Conservation (phyloP, 2,888 invertebrate genomes). For the Mythimna albipuncta region DNA sequence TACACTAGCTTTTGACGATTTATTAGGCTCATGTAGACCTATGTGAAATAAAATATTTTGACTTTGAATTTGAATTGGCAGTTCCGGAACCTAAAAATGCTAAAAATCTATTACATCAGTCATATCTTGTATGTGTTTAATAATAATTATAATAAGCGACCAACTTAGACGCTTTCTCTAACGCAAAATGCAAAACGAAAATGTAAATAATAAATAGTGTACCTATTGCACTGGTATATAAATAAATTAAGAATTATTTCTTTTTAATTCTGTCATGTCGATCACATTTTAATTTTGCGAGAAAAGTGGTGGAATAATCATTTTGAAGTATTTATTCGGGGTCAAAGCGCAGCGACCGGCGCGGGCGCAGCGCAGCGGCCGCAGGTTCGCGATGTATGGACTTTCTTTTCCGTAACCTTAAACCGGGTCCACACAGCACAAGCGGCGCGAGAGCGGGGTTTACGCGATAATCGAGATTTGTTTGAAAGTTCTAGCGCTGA, state of each 20-base stretch:
- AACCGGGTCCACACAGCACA: slow-evolving; percentile 62
- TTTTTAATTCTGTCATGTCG: slow-evolving; percentile 24
- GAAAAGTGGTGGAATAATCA: slow-evolving; percentile 16
- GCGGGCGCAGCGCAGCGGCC: slow-evolving; percentile 55
- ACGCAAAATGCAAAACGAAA: slow-evolving; percentile 14
- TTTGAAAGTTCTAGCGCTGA: slow-evolving; percentile 60
- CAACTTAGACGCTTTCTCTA: slow-evolving; percentile 41
- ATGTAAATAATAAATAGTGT: slow-evolving; percentile 29
- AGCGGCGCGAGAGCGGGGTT: slow-evolving; percentile 62
- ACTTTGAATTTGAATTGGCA: too few relatives aligned
- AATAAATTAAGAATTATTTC: slow-evolving; percentile 25
- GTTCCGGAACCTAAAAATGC: neutral
- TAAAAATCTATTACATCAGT: neutral
- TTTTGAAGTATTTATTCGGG: slow-evolving; percentile 68
- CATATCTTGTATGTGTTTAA: neutral
- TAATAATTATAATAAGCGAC: slow-evolving; percentile 6
- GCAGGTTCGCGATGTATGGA: slow-evolving; percentile 70
- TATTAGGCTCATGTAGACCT: too few relatives aligned
- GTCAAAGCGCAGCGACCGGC: slow-evolving; percentile 85
- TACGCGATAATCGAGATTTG: slow-evolving; percentile 61
- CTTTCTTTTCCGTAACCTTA: slow-evolving; percentile 87
- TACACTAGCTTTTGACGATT: too few relatives aligned
- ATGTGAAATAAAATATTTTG: too few relatives aligned
- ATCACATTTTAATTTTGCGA: slow-evolving; percentile 38
- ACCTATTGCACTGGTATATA: slow-evolving; percentile 3